Percentiles rank a stretch among this genome's conserved stretches.
phyloP scores from a whole-genome alignment of 2,113 vertebrate species.

The Heterochromis multidens region DNA sequence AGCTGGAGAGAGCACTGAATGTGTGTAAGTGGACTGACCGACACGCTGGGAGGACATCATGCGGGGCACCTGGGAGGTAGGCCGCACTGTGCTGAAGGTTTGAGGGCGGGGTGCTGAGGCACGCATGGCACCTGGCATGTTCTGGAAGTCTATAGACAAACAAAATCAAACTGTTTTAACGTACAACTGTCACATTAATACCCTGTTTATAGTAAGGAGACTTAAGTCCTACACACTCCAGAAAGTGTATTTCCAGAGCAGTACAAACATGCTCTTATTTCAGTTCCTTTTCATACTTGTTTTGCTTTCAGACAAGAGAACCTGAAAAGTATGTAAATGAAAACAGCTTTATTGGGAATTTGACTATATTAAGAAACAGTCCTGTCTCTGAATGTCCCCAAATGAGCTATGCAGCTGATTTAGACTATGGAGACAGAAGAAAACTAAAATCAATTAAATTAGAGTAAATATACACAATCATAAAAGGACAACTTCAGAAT shows the following conservation, averaged over 20 bases:
- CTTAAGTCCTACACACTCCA: not conserved
- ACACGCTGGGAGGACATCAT: slow-evolving; percentile 91
- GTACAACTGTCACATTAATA: not conserved
- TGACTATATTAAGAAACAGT: not conserved
- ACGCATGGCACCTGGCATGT: slow-evolving; percentile 90
- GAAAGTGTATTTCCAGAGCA: not conserved
- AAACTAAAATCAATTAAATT: too few species aligned
- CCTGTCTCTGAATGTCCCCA: not conserved
- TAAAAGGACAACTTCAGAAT: not conserved
- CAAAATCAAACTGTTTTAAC: not conserved
- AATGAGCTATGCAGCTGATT: not conserved
- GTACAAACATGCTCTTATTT: not conserved
- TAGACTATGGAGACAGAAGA: not conserved
- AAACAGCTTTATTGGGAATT: not conserved
- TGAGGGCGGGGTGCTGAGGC: slow-evolving; percentile 90
- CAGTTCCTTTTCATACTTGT: not conserved
- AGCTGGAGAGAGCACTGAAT: not conserved
- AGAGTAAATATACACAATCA: not conserved
- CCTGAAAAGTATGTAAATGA: not conserved
- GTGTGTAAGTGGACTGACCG: slow-evolving; percentile 76
- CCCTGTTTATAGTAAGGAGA: not conserved
- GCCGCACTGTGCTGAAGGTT: slow-evolving; percentile 84
- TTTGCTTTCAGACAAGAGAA: not conserved
- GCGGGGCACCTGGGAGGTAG: slow-evolving; percentile 88
- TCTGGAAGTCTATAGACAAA: slow-evolving; percentile 86